A percentile compares a stretch with the other conserved stretches of the same genome.
Evolutionary conservation across 1,140 invertebrate species (phyloP).

Genomic region (Lordiphosa collinella): DNA sequence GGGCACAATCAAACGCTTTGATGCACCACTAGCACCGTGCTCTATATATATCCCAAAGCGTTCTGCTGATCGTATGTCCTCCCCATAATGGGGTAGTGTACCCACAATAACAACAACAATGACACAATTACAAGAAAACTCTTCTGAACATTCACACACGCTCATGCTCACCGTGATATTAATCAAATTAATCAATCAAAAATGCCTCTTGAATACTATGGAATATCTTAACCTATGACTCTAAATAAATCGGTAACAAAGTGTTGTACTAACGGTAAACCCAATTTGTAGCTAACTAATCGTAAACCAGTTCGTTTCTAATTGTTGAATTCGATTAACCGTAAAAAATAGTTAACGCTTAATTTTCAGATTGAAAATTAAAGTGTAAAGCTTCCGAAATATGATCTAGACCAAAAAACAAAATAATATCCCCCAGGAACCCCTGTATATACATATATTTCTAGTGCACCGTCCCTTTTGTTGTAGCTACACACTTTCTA

Average conservation of each 20-base stretch:
- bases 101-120: constrained; percentile 51
- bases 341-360: constrained; percentile 63
- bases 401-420: constrained; percentile 32
- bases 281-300: constrained; percentile 74
- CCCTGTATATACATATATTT: constrained; percentile 48
- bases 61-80: constrained; percentile 14
- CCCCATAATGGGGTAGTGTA: constrained; percentile 14
- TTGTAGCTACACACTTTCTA: constrained; percentile 72
- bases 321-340: constrained; percentile 61
- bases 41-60: too few relatives aligned
- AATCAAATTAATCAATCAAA: constrained; percentile 58
- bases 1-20: too few relatives aligned
- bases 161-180: constrained; percentile 79
- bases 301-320: constrained; percentile 66
- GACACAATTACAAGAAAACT: constrained; percentile 62
- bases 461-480: constrained; percentile 47
- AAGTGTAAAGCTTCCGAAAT: constrained; percentile 27
- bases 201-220: constrained; percentile 63
- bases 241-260: constrained; percentile 56
- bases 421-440: constrained; percentile 29
- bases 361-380: constrained; percentile 14
- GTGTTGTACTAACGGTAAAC: constrained; percentile 70
- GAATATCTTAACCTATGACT: constrained; percentile 65
- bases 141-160: constrained; percentile 80
- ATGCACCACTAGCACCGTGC: too few relatives aligned